Base-by-base conservation (phyloP, 2,797 vertebrate species). In the Zenarchopterus dispar region DNA sequence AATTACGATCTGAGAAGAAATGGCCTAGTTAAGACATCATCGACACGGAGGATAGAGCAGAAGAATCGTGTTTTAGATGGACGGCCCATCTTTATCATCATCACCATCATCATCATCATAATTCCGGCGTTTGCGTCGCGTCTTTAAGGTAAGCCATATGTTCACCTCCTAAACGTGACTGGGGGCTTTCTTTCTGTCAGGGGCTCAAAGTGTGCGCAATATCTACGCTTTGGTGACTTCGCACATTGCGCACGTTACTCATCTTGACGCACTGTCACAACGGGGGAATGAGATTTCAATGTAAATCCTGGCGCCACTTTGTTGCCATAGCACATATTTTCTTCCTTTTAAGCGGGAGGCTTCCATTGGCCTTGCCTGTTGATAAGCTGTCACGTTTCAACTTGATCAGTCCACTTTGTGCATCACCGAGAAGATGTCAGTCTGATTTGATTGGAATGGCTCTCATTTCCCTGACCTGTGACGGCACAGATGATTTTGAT, bases 261-360 rank as follows among this genome's bases (percentile, higher is more conserved):
- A 75, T 87, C 80, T 88, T 87, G 86, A 88, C 89, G 90, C 89
- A 91, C 88, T 83, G 90, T 89, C 90, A 91, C 80, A 75, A 76
- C 78, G 75, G 55, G 62, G 62, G 54, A 26, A 78, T 59, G 84
- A 71, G 77, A 71, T 73, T 59, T 78, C 70, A 68, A 36, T 84
- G 71, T 51, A 62, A 78, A 86, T 81, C 71, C 71, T 70, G 63
- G 26, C 53, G 67, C 53, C 84, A 85, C 81, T 88, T 78, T 78
- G 85, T 89, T 82, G 85, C 86, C 62, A 84, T 78, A 78, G 81
- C 79, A 67, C 75, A 65, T 49, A 48, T 82, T 80, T 78, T 61
- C 75, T 67, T 79, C 58, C 71, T 56, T 23, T 67, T 65, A 57
- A 52, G 62, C 15, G 53, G 70, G 72, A 75, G 70, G 56, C 73